Evolutionary conservation across 2,888 invertebrate genomes (phyloP).

Genomic region (Hofmannophila pseudospretella): DNA sequence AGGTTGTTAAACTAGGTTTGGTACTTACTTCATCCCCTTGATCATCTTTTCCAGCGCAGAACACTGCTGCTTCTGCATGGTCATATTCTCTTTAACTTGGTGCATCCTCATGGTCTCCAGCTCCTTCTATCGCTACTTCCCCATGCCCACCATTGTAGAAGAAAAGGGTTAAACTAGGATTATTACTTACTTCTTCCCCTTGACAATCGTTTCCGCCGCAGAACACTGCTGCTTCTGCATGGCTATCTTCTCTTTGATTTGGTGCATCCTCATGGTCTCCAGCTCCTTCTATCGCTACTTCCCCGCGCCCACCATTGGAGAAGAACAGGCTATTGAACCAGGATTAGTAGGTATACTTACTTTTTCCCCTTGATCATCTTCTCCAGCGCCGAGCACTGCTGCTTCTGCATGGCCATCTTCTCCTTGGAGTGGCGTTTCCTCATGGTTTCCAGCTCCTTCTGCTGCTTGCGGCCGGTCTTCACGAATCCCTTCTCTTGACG

Average conservation of each 20-base stretch:
- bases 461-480: slow-evolving; percentile 96
- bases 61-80: slow-evolving; percentile 95
- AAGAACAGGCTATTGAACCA: no score
- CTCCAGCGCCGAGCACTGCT: slow-evolving; percentile 93
- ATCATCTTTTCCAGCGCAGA: slow-evolving; percentile 94
- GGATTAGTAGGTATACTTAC: no score
- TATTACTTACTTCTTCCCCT: slow-evolving; percentile 94
- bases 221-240: slow-evolving; percentile 95
- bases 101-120: slow-evolving; percentile 93
- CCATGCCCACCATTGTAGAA: no score
- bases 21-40: slow-evolving; percentile 94
- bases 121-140: slow-evolving; percentile 98
- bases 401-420: slow-evolving; percentile 91
- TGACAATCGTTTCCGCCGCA: slow-evolving; percentile 94
- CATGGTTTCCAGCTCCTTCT: slow-evolving; percentile 95
- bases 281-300: slow-evolving; percentile 98
- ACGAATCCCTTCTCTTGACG: slow-evolving; percentile 93
- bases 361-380: slow-evolving; percentile 96
- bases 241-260: slow-evolving; percentile 92
- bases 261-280: slow-evolving; percentile 93
- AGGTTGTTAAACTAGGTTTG: no score
- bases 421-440: slow-evolving; percentile 97
- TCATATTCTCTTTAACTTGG: slow-evolving; percentile 93
- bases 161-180: no score
- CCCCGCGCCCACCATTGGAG: no score